Percentiles rank a stretch among this genome's conserved stretches.
Conservation (phyloP, 2,113 vertebrate species). For the Pontoporia blainvillei region DNA sequence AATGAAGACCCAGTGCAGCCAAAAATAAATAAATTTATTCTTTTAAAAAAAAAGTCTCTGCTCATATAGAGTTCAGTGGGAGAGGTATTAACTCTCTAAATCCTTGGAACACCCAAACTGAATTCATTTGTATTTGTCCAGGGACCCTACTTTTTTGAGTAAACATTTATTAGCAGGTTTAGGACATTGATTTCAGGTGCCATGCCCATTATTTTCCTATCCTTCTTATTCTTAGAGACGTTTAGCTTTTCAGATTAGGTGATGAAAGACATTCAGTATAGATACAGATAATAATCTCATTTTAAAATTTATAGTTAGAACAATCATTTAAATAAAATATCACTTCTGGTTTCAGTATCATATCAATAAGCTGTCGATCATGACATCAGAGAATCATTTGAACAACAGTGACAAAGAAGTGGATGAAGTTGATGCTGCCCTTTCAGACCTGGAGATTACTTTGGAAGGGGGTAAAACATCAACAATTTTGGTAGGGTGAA, state of each 20-base stretch:
- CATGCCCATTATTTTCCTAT: background rate
- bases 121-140: background rate
- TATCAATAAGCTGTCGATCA: constrained; percentile 99
- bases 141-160: background rate
- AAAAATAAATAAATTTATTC: too few species aligned
- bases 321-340: background rate
- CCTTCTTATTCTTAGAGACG: background rate
- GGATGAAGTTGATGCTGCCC: constrained; percentile 97
- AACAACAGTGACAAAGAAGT: constrained; percentile 99
- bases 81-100: background rate
- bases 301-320: background rate
- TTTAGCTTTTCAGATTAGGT: constrained; percentile 10
- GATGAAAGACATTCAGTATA: background rate
- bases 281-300: background rate
- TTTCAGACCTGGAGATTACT: constrained; percentile 97
- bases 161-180: background rate
- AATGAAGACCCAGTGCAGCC: too few species aligned
- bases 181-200: background rate
- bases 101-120: background rate
- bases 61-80: background rate
- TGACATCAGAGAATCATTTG: constrained; percentile 98
- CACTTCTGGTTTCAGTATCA: constrained; percentile 89
- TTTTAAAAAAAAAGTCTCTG: background rate
- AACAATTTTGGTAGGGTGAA: constrained; percentile 88
- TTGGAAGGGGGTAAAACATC: constrained; percentile 97